Conservation (phyloP, 2,113 vertebrate genomes). For the Pseudopipra pipra region DNA sequence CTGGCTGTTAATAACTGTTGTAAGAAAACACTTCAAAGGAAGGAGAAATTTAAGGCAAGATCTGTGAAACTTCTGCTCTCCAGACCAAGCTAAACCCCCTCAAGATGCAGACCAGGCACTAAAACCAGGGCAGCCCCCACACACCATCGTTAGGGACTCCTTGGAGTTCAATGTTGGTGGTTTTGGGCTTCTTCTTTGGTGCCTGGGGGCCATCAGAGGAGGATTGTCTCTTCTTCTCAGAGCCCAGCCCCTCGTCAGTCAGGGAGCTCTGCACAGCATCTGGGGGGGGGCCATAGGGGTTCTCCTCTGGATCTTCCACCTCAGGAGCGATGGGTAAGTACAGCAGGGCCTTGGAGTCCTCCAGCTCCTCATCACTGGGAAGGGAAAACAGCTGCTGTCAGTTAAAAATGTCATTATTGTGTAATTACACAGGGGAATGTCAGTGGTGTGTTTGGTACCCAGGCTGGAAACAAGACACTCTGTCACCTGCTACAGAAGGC, state of each 20-base stretch:
- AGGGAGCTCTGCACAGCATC: slow-evolving; percentile 81
- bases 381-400: not conserved
- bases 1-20: too few species aligned
- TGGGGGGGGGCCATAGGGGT: slow-evolving; percentile 92
- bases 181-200: slow-evolving; percentile 96
- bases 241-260: slow-evolving; percentile 81
- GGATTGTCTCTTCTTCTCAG: slow-evolving; percentile 90
- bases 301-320: slow-evolving; percentile 97
- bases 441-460: not conserved
- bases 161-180: slow-evolving; percentile 95
- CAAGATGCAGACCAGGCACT: not conserved
- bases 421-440: not conserved
- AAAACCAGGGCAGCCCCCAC: not conserved
- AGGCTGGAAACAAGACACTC: not conserved
- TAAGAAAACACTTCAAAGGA: not conserved
- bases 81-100: not conserved
- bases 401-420: not conserved
- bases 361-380: slow-evolving; percentile 92
- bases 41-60: not conserved
- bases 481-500: slow-evolving; percentile 94
- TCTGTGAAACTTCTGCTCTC: not conserved
- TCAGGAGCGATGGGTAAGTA: slow-evolving; percentile 97
- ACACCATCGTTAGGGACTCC: slow-evolving; percentile 95
- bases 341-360: slow-evolving; percentile 92
- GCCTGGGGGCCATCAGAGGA: slow-evolving; percentile 87